phyloP scores from a whole-genome alignment of 1,140 invertebrate genomes.

The Nomia melanderi region DNA sequence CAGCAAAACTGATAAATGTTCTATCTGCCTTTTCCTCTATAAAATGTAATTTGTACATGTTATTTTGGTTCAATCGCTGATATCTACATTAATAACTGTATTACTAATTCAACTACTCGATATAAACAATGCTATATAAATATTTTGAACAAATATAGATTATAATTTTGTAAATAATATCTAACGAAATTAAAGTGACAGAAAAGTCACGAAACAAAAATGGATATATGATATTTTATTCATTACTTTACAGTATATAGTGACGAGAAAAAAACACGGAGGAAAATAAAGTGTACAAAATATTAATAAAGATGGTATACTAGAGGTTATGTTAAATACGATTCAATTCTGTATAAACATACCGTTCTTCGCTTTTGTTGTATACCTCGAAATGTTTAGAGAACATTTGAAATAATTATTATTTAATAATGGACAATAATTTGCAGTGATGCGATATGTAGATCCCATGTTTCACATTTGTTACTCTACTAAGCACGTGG shows the following conservation, averaged over 20 bases:
- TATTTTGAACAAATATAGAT: not conserved
- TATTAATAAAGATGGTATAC: conserved; percentile 1
- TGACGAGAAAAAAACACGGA: not conserved
- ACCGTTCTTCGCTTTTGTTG: not conserved
- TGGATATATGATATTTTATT: not conserved
- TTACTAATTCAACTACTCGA: not conserved
- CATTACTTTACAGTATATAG: not conserved
- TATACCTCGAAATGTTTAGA: conserved; percentile 14
- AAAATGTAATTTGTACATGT: conserved; percentile 10
- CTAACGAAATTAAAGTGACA: not conserved
- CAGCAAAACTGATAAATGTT: not conserved
- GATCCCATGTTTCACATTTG: conserved; percentile 69
- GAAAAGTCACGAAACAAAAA: not conserved
- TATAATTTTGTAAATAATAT: not conserved
- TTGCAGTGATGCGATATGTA: conserved; percentile 56
- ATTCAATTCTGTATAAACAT: conserved; percentile 3
- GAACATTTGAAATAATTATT: conserved; percentile 60
- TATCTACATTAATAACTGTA: not conserved
- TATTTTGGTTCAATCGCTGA: not conserved
- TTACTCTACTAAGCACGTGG: not conserved
- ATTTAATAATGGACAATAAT: conserved; percentile 50
- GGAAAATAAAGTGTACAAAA: not conserved
- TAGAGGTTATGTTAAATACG: conserved; percentile 11
- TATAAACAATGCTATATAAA: not conserved
- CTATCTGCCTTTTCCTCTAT: conserved; percentile 81